A percentile compares a stretch with the other conserved stretches of the same genome.
phyloP scores from a whole-genome alignment of 2,888 invertebrate genomes.

The Lasius platythorax region DNA sequence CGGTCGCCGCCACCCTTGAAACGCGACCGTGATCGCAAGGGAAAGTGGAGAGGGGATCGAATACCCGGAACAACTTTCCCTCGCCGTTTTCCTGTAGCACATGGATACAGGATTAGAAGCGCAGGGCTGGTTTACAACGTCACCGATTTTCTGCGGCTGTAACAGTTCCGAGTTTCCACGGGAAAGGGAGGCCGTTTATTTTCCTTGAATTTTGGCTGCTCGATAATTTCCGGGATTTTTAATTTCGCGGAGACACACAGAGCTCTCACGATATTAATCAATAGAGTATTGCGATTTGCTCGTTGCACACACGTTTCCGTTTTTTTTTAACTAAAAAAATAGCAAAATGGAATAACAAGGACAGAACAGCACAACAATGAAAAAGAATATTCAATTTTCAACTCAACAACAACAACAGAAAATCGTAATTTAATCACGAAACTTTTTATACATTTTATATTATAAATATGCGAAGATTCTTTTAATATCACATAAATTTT shows the following conservation, averaged over 20 bases:
- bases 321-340: neutral
- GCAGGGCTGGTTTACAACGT: conserved; percentile 19
- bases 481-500: neutral
- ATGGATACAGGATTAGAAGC: conserved; percentile 26
- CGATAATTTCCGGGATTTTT: conserved; percentile 13
- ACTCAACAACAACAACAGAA: neutral
- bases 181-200: neutral
- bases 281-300: neutral
- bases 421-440: neutral
- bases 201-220: neutral
- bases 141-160: conserved; percentile 28
- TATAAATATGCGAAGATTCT: neutral
- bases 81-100: conserved; percentile 51
- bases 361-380: neutral
- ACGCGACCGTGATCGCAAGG: conserved; percentile 55
- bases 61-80: conserved; percentile 74
- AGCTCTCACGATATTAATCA: neutral
- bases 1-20: conserved; percentile 59
- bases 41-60: conserved; percentile 46
- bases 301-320: too few species aligned
- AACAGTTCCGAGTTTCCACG: conserved; percentile 13
- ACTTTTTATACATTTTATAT: neutral
- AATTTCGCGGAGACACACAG: neutral
- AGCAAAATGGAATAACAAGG: neutral
- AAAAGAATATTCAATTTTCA: neutral